Conservation (phyloP, 2,888 invertebrate species). For the Seira ritae region DNA sequence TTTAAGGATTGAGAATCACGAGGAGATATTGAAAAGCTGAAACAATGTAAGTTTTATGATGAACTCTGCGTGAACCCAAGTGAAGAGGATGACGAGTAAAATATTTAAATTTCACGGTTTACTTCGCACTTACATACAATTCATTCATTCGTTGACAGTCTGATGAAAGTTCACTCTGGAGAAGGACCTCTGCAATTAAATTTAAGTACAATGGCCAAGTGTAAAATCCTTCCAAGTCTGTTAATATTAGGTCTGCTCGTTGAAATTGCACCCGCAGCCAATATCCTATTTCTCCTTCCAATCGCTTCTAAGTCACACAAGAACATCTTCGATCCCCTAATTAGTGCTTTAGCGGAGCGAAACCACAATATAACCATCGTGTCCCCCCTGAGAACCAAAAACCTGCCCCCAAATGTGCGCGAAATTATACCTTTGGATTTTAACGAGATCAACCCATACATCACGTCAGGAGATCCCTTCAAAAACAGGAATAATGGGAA, state of each 20-base stretch:
- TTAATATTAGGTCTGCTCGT: too few species aligned
- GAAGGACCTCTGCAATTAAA: too few species aligned
- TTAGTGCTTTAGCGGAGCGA: constrained; percentile 77
- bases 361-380: constrained; percentile 79
- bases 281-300: constrained; percentile 67
- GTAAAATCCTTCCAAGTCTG: too few species aligned
- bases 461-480: constrained; percentile 43
- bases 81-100: too few species aligned
- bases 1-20: too few species aligned
- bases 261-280: constrained; percentile 20
- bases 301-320: constrained; percentile 62
- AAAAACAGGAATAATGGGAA: constrained; percentile 36
- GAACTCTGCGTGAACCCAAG: too few species aligned
- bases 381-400: constrained; percentile 76
- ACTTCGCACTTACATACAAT: too few species aligned
- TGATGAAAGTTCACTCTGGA: neutral
- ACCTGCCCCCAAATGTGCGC: constrained; percentile 75
- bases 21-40: too few species aligned
- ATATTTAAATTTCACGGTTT: too few species aligned
- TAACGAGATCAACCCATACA: constrained; percentile 18
- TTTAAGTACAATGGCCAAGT: too few species aligned
- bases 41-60: too few species aligned
- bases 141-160: neutral
- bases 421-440: constrained; percentile 60
- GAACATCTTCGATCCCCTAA: constrained; percentile 75